Percentiles rank a stretch among this genome's conserved stretches.
Conservation (phyloP, 2,797 vertebrate genomes). For the Dallia pectoralis region DNA sequence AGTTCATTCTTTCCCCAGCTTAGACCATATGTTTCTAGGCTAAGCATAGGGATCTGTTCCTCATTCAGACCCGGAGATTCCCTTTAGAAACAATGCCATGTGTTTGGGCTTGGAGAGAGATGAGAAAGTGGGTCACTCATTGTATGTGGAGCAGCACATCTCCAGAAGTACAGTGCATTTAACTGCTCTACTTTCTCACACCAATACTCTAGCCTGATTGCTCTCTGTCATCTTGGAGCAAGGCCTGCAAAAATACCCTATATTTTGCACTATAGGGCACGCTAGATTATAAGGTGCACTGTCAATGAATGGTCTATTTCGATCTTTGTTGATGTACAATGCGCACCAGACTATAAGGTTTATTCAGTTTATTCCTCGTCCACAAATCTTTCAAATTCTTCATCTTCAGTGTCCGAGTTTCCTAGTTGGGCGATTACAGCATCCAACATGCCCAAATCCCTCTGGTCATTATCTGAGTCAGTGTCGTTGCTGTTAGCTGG, state of each 20-base stretch:
- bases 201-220: constrained; percentile 64
- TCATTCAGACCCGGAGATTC: constrained; percentile 53
- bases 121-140: constrained; percentile 70
- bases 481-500: no score
- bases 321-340: no score
- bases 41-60: constrained; percentile 30
- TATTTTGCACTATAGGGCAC: no score
- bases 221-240: constrained; percentile 73
- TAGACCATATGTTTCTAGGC: constrained; percentile 44
- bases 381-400: no score
- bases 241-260: constrained; percentile 67
- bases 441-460: no score
- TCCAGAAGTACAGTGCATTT: constrained; percentile 68
- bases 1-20: constrained; percentile 32
- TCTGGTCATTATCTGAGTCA: no score
- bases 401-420: no score
- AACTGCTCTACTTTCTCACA: constrained; percentile 76
- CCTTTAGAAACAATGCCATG: constrained; percentile 38
- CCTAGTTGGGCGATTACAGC: no score
- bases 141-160: constrained; percentile 70
- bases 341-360: no score
- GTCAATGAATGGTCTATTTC: no score
- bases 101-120: constrained; percentile 51
- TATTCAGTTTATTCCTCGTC: no score
- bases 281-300: no score